phyloP scores from a whole-genome alignment of 2,797 vertebrate genomes.

The Austrolebias charrua region DNA sequence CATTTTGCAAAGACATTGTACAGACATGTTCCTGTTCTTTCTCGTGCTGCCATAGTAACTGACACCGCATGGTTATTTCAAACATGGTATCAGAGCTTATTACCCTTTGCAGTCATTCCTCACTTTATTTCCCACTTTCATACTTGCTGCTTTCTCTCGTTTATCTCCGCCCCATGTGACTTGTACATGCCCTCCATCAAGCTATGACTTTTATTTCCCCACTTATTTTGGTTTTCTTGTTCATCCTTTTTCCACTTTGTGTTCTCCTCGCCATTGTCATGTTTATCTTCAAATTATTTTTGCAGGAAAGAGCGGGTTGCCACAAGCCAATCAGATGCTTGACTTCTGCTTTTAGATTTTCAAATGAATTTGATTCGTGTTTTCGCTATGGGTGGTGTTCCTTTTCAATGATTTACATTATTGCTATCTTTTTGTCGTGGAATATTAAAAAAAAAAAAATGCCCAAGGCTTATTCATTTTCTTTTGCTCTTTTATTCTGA shows the following conservation, averaged over 20 bases:
- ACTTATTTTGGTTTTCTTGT: background rate
- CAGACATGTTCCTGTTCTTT: background rate
- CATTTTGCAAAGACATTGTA: background rate
- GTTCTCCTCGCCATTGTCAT: too few relatives aligned
- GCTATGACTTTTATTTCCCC: background rate
- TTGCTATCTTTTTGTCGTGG: background rate
- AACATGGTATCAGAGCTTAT: background rate
- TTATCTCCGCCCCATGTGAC: background rate
- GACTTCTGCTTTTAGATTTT: slow-evolving; percentile 1
- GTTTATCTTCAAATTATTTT: too few relatives aligned
- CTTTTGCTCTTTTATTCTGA: background rate
- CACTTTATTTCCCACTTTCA: slow-evolving; percentile 3
- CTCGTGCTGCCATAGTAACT: background rate
- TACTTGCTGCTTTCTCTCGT: slow-evolving; percentile 4
- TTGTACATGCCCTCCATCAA: slow-evolving; percentile 19
- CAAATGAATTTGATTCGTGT: slow-evolving; percentile 25
- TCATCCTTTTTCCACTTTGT: slow-evolving; percentile 1
- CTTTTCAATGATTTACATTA: slow-evolving; percentile 6
- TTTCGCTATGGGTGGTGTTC: background rate
- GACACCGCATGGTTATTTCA: slow-evolving; percentile 9
- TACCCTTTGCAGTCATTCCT: background rate
- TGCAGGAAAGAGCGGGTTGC: too few relatives aligned
- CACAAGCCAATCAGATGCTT: slow-evolving; percentile 1
- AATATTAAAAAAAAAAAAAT: background rate
- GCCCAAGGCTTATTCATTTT: background rate